Conservation (phyloP, 2,888 invertebrate species). For the Tipula unca region DNA sequence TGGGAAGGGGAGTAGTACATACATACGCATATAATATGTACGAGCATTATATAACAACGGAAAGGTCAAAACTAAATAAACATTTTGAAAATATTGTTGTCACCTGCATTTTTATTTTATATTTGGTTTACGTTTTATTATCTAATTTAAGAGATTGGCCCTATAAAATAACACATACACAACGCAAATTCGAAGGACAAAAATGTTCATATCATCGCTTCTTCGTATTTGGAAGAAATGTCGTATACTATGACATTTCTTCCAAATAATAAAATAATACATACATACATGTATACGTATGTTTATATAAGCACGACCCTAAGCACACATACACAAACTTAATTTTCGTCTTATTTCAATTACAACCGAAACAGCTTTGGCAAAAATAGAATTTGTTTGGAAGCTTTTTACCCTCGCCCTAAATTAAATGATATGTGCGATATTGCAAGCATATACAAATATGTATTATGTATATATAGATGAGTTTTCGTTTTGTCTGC, state of each 20-base stretch:
- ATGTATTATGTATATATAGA: no score
- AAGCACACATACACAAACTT: no score
- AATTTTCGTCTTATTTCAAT: no score
- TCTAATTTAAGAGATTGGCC: background rate
- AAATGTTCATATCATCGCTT: background rate
- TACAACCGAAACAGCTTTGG: no score
- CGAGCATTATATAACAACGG: background rate
- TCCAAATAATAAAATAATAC: background rate
- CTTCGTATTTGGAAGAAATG: no score
- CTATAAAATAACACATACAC: background rate
- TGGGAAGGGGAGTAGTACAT: background rate
- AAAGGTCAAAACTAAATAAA: background rate
- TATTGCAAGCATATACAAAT: no score
- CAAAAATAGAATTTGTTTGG: no score
- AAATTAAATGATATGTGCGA: no score
- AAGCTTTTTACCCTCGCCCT: no score
- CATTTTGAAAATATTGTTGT: background rate
- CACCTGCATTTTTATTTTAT: background rate
- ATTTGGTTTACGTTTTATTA: background rate
- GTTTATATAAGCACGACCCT: no score
- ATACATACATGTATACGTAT: background rate
- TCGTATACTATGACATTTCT: background rate
- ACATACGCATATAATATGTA: background rate
- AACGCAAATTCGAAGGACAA: background rate
- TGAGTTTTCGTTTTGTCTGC: no score